phyloP scores from a whole-genome alignment of 53 echinoderm and acorn worm species.

The Holothuria leucospilota region DNA sequence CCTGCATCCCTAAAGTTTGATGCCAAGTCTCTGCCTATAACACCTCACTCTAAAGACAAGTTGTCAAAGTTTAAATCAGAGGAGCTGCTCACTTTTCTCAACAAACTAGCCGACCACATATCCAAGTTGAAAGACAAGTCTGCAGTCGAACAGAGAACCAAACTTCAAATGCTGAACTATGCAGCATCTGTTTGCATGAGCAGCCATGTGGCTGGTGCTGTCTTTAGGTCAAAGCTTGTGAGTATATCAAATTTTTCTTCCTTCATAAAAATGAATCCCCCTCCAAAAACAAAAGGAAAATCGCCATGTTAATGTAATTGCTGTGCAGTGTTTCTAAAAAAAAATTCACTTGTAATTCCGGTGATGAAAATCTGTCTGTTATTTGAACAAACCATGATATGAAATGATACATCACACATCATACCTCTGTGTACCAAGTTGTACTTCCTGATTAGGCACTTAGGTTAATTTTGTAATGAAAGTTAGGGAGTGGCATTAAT shows the following conservation, averaged over 20 bases:
- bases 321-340: no score
- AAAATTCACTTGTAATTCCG: no score
- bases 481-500: no score
- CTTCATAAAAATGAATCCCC: not conserved
- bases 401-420: no score
- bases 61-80: slow-evolving; percentile 66
- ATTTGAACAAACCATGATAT: no score
- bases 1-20: slow-evolving; percentile 85
- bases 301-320: not conserved
- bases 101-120: slow-evolving; percentile 74
- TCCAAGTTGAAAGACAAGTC: slow-evolving; percentile 86
- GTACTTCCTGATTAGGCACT: no score
- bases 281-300: not conserved
- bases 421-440: no score
- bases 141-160: slow-evolving; percentile 79
- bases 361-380: no score
- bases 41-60: slow-evolving; percentile 77
- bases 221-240: slow-evolving; percentile 86
- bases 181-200: slow-evolving; percentile 76
- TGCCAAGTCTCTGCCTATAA: slow-evolving; percentile 73
- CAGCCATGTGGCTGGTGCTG: slow-evolving; percentile 54
- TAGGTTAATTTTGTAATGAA: no score
- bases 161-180: slow-evolving; percentile 89
- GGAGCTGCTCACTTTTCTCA: slow-evolving; percentile 58
- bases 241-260: slow-evolving; percentile 1